Evolutionary conservation across 2,888 invertebrate genomes (phyloP).

Genomic region (Strigamia transsilvanica): DNA sequence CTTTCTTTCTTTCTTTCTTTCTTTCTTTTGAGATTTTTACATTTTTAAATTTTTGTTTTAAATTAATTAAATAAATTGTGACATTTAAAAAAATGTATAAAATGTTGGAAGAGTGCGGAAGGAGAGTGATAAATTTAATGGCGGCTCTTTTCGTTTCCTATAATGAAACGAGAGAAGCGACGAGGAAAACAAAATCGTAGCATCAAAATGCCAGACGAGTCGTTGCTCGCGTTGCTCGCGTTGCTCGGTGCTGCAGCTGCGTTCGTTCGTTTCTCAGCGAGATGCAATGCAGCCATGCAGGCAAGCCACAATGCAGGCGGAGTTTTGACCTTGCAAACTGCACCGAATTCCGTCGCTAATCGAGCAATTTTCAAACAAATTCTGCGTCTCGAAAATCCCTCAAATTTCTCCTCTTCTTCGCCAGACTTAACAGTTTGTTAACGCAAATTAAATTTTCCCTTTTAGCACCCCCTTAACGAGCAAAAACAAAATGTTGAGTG

Average conservation of each 20-base stretch:
- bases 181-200: slow-evolving; percentile 12
- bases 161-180: slow-evolving; percentile 32
- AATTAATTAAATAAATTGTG: too few relatives aligned
- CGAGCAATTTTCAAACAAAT: slow-evolving; percentile 20
- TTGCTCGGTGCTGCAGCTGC: not conserved
- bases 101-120: not conserved
- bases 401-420: too few relatives aligned
- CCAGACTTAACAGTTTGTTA: slow-evolving; percentile 21
- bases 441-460: slow-evolving; percentile 30
- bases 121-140: slow-evolving; percentile 3
- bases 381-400: not conserved
- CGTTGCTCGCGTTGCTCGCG: not conserved
- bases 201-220: slow-evolving; percentile 42
- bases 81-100: not conserved
- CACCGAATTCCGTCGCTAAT: slow-evolving; percentile 2
- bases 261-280: not conserved
- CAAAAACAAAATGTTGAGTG: not conserved
- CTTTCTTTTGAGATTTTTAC: not conserved
- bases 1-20: not conserved
- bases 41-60: too few relatives aligned
- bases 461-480: slow-evolving; percentile 1
- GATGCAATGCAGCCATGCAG: slow-evolving; percentile 21
- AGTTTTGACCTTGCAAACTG: slow-evolving; percentile 33
- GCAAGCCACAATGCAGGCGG: not conserved
- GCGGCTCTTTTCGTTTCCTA: not conserved